Conservation (phyloP, 2,113 vertebrate genomes). For the Trochalopteron elliotii region DNA sequence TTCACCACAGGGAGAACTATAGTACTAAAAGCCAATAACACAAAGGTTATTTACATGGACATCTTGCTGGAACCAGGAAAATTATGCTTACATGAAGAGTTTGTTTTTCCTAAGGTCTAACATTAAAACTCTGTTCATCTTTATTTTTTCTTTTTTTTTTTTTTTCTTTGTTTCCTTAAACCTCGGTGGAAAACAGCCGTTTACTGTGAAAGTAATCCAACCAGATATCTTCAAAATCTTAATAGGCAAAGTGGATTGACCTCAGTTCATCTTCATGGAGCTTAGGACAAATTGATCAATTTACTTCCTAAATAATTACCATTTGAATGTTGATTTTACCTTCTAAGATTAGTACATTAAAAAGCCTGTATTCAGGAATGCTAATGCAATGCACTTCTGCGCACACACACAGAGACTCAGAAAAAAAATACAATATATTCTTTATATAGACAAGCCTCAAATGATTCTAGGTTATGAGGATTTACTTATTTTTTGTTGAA, state of each 20-base stretch:
- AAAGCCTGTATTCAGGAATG: slow-evolving; percentile 40
- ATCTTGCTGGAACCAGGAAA: neutral
- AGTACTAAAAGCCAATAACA: neutral
- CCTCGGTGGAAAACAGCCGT: neutral
- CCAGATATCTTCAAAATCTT: slow-evolving; percentile 66
- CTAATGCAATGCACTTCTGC: neutral
- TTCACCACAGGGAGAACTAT: neutral
- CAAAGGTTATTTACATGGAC: slow-evolving; percentile 16
- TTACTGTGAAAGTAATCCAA: slow-evolving; percentile 51
- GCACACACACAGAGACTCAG: neutral
- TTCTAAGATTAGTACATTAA: slow-evolving; percentile 42
- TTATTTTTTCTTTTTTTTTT: neutral
- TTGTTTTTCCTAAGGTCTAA: slow-evolving; percentile 29
- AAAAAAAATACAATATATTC: neutral
- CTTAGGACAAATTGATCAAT: slow-evolving; percentile 62
- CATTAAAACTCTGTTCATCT: neutral
- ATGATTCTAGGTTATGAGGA: slow-evolving; percentile 7
- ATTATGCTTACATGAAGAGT: neutral
- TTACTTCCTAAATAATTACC: slow-evolving; percentile 68
- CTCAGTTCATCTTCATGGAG: slow-evolving; percentile 64
- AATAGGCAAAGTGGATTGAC: slow-evolving; percentile 63
- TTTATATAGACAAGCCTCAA: neutral
- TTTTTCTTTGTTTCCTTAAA: neutral
- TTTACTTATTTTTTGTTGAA: slow-evolving; percentile 36
- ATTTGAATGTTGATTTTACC: slow-evolving; percentile 60